These are phyloP conservation scores for Hydrolagus colliei DNA, from an alignment of 2,797 vertebrate genomes.

Conservation along the genomic window DNA sequence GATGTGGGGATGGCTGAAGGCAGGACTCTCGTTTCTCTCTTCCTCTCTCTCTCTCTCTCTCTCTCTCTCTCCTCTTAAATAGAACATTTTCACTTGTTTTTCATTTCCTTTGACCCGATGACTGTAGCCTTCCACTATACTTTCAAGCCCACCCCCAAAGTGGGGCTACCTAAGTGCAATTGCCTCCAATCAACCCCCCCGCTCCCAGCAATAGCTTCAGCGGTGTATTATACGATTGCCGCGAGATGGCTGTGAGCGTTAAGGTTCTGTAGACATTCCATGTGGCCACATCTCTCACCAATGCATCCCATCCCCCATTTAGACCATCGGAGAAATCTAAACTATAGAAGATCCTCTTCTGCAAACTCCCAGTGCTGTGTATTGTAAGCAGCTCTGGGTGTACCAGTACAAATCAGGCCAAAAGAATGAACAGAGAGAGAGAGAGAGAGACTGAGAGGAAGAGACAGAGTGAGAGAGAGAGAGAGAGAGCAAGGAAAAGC, in stretches of 20 bases:
- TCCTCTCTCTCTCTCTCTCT: too few relatives aligned
- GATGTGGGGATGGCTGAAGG: constrained; percentile 38
- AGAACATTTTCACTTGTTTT: background rate
- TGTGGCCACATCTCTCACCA: background rate
- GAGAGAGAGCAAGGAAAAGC: background rate
- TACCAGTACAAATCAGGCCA: background rate
- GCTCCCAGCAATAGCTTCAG: background rate
- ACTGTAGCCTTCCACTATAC: background rate
- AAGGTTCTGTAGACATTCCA: background rate
- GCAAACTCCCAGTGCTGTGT: constrained; percentile 10
- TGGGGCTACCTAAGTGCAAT: background rate
- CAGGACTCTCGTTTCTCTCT: background rate
- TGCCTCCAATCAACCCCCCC: constrained; percentile 9
- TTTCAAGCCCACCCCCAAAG: background rate
- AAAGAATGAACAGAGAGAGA: background rate
- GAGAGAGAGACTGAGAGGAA: background rate
- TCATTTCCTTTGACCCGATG: background rate
- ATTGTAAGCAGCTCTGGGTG: constrained; percentile 6
- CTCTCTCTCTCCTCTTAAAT: background rate
- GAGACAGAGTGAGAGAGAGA: background rate
- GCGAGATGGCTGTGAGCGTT: background rate
- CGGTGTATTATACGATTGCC: background rate
- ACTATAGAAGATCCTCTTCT: background rate
- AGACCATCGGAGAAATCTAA: background rate
- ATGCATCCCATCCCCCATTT: background rate